These are phyloP conservation scores for Chlorodrepanis virens DNA, from an alignment of 2,113 vertebrate species.

Conservation along the genomic window DNA sequence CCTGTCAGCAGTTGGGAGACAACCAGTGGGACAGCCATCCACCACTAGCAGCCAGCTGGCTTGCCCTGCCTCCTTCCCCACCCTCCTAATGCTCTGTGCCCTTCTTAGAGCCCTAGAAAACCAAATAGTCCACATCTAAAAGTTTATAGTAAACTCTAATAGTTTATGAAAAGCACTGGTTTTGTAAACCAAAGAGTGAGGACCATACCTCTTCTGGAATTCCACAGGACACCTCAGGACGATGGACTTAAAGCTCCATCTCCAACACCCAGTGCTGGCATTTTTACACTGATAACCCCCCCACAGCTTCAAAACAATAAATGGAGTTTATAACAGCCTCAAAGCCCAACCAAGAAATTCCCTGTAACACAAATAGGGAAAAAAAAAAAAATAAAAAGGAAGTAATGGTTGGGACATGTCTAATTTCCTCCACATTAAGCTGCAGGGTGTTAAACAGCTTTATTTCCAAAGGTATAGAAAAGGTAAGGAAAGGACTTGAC, in stretches of 20 bases:
- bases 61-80: background rate
- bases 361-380: accelerated
- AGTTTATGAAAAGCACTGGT: background rate
- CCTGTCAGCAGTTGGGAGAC: background rate
- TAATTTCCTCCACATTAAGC: background rate
- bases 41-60: background rate
- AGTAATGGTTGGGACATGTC: background rate
- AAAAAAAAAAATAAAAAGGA: background rate
- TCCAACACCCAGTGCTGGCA: accelerated
- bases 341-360: background rate
- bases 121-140: background rate
- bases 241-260: background rate
- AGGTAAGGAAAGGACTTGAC: background rate
- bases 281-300: background rate
- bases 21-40: background rate
- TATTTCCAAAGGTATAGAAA: background rate
- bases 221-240: background rate
- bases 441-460: background rate
- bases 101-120: background rate
- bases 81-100: background rate
- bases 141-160: too few species aligned
- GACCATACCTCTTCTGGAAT: background rate
- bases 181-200: background rate
- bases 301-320: background rate
- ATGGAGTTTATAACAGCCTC: background rate